These are phyloP conservation scores for Athalia cordata DNA, from an alignment of 2,888 invertebrate genomes.

Conservation along the genomic window DNA sequence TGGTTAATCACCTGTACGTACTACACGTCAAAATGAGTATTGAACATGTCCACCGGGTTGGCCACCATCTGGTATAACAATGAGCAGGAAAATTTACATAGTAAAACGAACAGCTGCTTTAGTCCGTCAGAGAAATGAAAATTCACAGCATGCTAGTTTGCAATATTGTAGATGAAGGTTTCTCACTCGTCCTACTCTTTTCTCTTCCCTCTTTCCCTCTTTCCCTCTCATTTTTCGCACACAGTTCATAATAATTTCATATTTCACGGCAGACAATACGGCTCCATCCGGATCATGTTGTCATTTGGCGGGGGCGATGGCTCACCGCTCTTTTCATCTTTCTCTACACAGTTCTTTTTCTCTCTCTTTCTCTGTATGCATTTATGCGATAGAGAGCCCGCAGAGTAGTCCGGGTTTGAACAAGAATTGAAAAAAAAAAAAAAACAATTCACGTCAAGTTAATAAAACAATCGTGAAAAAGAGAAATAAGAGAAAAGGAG, in stretches of 20 bases:
- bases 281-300: constrained; percentile 39
- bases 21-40: too few species aligned
- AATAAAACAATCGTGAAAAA: not conserved
- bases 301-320: constrained; percentile 16
- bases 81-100: too few species aligned
- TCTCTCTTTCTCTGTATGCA: not conserved
- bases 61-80: not conserved
- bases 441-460: not conserved
- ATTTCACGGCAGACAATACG: constrained; percentile 35
- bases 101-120: not conserved
- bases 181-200: too few species aligned
- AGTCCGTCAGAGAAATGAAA: constrained; percentile 21
- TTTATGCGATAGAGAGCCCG: constrained; percentile 8
- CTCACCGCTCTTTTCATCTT: constrained; percentile 3
- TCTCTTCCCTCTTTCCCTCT: constrained; percentile 7
- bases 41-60: too few species aligned
- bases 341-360: too few species aligned
- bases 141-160: constrained; percentile 34
- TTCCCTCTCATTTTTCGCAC: not conserved
- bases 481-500: not conserved
- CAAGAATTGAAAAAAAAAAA: not conserved
- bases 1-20: too few species aligned
- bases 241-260: constrained; percentile 41
- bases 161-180: constrained; percentile 2
- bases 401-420: not conserved